phyloP scores from a whole-genome alignment of 1,140 invertebrate species.

The Pararge aegeria region DNA sequence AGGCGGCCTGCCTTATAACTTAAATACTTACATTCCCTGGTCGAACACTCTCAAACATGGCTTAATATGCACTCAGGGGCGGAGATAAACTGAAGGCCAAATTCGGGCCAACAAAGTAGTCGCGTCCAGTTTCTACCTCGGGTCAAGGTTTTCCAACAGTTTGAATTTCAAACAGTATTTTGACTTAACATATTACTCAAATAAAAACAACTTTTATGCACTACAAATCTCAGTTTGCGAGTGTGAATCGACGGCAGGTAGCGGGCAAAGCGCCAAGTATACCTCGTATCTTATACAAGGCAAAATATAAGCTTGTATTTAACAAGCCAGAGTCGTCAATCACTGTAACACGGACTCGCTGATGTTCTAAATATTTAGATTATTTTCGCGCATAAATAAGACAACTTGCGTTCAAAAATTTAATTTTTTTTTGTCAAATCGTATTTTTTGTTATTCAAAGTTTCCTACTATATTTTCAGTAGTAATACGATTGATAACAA shows the following conservation, averaged over 20 bases:
- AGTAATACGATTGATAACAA: too few relatives aligned
- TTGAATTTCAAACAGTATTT: too few relatives aligned
- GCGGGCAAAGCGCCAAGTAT: conserved; percentile 11
- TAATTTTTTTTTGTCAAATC: neutral
- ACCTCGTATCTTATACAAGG: conserved; percentile 9
- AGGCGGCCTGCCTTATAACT: too few relatives aligned
- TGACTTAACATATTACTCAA: neutral
- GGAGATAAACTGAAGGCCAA: too few relatives aligned
- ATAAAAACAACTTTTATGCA: conserved; percentile 12
- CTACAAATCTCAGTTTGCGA: conserved; percentile 2
- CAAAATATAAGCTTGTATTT: conserved; percentile 17
- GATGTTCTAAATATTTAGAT: conserved; percentile 18
- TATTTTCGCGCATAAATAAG: neutral
- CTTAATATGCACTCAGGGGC: too few relatives aligned
- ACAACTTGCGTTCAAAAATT: neutral
- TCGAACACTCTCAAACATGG: too few relatives aligned
- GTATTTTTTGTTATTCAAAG: neutral
- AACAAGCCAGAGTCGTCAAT: conserved; percentile 16
- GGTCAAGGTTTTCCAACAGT: too few relatives aligned
- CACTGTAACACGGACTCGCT: neutral
- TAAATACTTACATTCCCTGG: too few relatives aligned
- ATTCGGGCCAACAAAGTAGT: too few relatives aligned
- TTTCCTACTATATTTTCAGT: too few relatives aligned
- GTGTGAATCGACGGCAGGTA: conserved; percentile 1
- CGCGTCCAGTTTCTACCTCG: too few relatives aligned